Evolutionary conservation across 2,888 invertebrate species (phyloP), one percentile per base, ranked within the genome.

Genomic region (Leucophenga montana): DNA sequence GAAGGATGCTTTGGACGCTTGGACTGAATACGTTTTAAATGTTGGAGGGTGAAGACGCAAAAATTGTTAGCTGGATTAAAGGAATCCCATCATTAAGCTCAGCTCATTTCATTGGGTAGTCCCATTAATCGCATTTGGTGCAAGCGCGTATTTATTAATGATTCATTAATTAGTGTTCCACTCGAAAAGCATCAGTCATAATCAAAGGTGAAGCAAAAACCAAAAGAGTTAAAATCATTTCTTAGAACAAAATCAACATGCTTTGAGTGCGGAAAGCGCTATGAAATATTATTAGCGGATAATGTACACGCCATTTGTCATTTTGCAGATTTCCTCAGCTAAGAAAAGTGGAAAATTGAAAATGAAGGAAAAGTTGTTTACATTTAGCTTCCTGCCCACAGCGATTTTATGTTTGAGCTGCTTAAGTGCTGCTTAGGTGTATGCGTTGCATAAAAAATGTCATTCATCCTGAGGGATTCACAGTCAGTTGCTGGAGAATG

Each of bases 41-140:
- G 3, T 39, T 8, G n/a, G n/a, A n/a, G n/a, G n/a, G n/a, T n/a
- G n/a, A n/a, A n/a, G n/a, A n/a, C n/a, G n/a, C n/a, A n/a, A n/a
- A n/a, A n/a, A n/a, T 8, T 39, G 39, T 11, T 1, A 39, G 9
- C 3, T 39, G 39, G 1, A 11, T 39, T 39, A 1, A 39, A 39
- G 9, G 5, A 3, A 39, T 5, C 39, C 46, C 11, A 64, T 11
- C 48, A 27, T 64, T 46, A 48, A 46, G 20, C n/a, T 64, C 14
- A 64, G 18, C 62, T 46, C 46, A 48, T 64, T 64, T 48, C 48
- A 48, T 20, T 48, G 1, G n/a, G n/a, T n/a, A n/a, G n/a, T 3
- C 14, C 48, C 61, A 44, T 64, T 48, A 48, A 64, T 48, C 27
- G 22, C 48, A 64, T 48, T 48, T 64, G 46, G 46, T 20, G 44